Conservation (phyloP, 2,797 vertebrate genomes). For the Clarias platycephalus region DNA sequence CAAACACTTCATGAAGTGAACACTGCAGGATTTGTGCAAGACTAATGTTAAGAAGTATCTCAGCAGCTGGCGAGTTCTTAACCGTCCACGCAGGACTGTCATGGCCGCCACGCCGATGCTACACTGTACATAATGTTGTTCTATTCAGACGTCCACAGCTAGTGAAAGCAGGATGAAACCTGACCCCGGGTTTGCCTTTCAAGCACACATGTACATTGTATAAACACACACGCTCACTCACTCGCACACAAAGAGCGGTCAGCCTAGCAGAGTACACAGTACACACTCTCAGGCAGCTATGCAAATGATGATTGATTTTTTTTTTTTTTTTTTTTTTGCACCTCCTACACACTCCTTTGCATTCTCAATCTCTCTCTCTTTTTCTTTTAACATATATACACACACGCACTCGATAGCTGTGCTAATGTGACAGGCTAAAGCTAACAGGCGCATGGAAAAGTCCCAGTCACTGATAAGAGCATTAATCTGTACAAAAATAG, state of each 20-base stretch:
- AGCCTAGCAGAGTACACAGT: not conserved
- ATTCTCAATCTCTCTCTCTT: not conserved
- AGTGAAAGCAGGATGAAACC: not conserved
- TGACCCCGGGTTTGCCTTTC: not conserved
- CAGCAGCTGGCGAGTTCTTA: not conserved
- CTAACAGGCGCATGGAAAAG: slow-evolving; percentile 60
- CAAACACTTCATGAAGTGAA: not conserved
- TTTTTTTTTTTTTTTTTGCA: not conserved
- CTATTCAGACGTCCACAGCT: not conserved
- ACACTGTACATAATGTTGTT: not conserved
- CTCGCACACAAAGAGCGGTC: not conserved
- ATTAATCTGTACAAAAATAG: slow-evolving; percentile 79
- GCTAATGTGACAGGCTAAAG: slow-evolving; percentile 28
- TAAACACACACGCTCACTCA: slow-evolving; percentile 14
- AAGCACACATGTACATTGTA: slow-evolving; percentile 7
- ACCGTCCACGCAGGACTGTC: not conserved
- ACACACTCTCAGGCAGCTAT: not conserved
- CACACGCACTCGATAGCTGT: not conserved
- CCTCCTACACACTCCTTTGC: not conserved
- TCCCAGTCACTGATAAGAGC: slow-evolving; percentile 73
- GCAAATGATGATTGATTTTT: not conserved
- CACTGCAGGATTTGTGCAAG: not conserved
- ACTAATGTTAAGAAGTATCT: not conserved
- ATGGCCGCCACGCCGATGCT: not conserved
- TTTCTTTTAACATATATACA: not conserved